phyloP scores from a whole-genome alignment of 2,113 vertebrate genomes.

The Chaenogobius annularis region DNA sequence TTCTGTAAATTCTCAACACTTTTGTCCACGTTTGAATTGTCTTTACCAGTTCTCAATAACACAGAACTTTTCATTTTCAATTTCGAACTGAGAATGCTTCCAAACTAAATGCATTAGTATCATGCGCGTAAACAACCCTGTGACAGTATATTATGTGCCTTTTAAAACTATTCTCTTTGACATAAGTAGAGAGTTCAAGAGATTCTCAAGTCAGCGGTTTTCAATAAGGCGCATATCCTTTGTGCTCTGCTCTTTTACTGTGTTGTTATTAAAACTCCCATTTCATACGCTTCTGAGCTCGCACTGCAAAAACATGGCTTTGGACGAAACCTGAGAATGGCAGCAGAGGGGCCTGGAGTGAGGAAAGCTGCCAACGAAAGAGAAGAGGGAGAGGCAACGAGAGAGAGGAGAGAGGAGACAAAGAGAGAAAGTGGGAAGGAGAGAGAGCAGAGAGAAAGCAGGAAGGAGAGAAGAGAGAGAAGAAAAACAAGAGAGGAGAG shows the following conservation, averaged over 20 bases:
- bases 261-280: conserved; percentile 55
- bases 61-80: too few relatives aligned
- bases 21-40: too few relatives aligned
- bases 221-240: conserved; percentile 13
- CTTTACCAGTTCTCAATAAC: too few relatives aligned
- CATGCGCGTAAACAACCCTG: neutral
- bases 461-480: neutral
- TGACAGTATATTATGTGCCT: too few relatives aligned
- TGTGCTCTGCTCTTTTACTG: conserved; percentile 27
- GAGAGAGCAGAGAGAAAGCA: too few relatives aligned
- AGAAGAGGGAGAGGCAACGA: neutral
- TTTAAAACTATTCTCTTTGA: neutral
- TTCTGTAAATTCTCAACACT: too few relatives aligned
- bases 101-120: neutral
- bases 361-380: conserved; percentile 31
- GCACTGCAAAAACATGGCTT: conserved; percentile 39
- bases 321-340: conserved; percentile 65
- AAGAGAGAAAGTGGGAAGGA: too few relatives aligned
- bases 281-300: conserved; percentile 45
- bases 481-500: neutral
- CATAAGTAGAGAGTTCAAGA: neutral
- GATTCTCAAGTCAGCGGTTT: conserved; percentile 14
- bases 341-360: conserved; percentile 42
- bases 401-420: neutral
- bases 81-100: too few relatives aligned